Percentiles rank a stretch among this genome's conserved stretches.
These are phyloP conservation scores for Sacculina carcini DNA, from an alignment of 2,888 invertebrate species.

Conservation along the genomic window DNA sequence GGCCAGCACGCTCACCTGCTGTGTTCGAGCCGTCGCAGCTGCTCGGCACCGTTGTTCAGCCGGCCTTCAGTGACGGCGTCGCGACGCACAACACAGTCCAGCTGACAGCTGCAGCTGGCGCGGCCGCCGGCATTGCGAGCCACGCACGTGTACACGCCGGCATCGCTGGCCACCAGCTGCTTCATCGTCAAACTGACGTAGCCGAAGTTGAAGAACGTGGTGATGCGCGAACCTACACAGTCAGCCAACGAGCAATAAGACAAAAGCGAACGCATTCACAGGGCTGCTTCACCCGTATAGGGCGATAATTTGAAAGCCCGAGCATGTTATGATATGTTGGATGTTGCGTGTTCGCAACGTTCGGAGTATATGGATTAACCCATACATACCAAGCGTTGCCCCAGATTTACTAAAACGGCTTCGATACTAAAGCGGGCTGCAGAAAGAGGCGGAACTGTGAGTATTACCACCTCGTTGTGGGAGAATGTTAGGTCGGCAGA, in stretches of 20 bases:
- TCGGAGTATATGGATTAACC: too few species aligned
- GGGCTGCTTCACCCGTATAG: too few species aligned
- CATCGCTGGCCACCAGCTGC: slow-evolving; percentile 64
- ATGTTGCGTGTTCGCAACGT: too few species aligned
- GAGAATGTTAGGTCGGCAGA: too few species aligned
- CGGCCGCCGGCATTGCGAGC: slow-evolving; percentile 67
- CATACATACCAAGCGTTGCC: too few species aligned
- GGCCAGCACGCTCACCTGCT: slow-evolving; percentile 18
- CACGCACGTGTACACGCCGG: slow-evolving; percentile 62
- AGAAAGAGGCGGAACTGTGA: too few species aligned
- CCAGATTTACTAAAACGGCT: too few species aligned
- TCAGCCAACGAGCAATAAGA: background rate
- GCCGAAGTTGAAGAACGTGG: slow-evolving; percentile 78
- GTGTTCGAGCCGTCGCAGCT: slow-evolving; percentile 72
- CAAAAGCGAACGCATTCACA: too few species aligned
- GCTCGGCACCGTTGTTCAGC: slow-evolving; percentile 69
- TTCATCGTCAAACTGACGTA: slow-evolving; percentile 83
- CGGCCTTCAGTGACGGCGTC: slow-evolving; percentile 60
- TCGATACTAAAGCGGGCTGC: too few species aligned
- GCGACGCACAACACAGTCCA: slow-evolving; percentile 57
- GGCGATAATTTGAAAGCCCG: too few species aligned
- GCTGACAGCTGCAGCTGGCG: slow-evolving; percentile 49
- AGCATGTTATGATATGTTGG: too few species aligned
- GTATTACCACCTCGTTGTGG: too few species aligned
- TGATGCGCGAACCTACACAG: slow-evolving; percentile 43